phyloP scores from a whole-genome alignment of 2,888 invertebrate genomes.

The Microplitis manilae region DNA sequence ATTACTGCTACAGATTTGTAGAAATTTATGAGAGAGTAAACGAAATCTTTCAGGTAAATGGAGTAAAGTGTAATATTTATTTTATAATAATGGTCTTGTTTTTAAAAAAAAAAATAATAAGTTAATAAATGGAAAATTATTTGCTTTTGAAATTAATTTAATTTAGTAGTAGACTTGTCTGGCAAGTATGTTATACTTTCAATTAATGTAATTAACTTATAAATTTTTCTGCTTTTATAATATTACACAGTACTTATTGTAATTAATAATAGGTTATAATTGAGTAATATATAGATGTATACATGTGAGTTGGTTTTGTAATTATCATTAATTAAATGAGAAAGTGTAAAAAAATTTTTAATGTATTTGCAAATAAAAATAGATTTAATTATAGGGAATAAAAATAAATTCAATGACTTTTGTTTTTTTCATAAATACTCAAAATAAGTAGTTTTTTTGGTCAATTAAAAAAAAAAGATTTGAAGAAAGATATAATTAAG shows the following conservation, averaged over 20 bases:
- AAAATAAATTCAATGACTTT: too few species aligned
- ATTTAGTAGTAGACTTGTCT: neutral
- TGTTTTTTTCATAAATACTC: too few species aligned
- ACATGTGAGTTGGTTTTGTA: neutral
- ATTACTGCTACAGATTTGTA: neutral
- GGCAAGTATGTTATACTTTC: neutral
- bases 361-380: neutral
- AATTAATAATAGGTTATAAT: slow-evolving; percentile 10
- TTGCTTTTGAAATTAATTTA: neutral
- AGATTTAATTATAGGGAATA: slow-evolving; percentile 12
- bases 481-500: too few species aligned
- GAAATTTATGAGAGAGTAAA: neutral
- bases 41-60: neutral
- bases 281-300: neutral
- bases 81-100: neutral
- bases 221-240: neutral
- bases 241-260: slow-evolving; percentile 3
- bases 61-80: neutral
- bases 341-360: slow-evolving; percentile 13
- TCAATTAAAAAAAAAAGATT: too few species aligned
- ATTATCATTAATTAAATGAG: neutral
- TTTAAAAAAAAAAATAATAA: neutral
- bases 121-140: neutral
- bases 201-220: neutral
- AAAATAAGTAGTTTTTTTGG: too few species aligned